These are phyloP conservation scores for Drosophila murphyi DNA, from an alignment of 1,140 invertebrate species.

Conservation along the genomic window DNA sequence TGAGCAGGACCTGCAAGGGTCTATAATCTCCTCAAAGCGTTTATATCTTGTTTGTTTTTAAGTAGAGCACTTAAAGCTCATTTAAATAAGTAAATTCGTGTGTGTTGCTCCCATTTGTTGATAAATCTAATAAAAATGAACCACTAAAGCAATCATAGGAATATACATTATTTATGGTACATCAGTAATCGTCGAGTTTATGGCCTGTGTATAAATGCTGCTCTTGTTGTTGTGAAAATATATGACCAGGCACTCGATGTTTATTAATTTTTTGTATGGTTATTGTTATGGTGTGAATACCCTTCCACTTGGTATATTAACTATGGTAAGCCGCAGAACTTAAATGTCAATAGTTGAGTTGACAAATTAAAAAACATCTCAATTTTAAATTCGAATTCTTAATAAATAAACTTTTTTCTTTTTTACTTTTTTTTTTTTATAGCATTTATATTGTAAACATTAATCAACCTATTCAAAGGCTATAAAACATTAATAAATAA, in stretches of 20 bases:
- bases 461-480: no score
- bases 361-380: no score
- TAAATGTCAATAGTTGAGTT: no score
- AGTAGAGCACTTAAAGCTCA: neutral
- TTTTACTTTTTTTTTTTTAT: no score
- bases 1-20: no score
- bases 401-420: no score
- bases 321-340: neutral
- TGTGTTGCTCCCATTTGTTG: constrained; percentile 9
- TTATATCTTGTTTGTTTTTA: no score
- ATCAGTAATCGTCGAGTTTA: constrained; percentile 71
- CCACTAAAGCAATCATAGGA: constrained; percentile 43
- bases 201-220: constrained; percentile 58
- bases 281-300: constrained; percentile 32
- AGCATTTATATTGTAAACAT: no score
- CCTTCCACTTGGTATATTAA: neutral
- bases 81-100: constrained; percentile 27
- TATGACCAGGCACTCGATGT: constrained; percentile 53
- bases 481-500: no score
- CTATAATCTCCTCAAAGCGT: no score
- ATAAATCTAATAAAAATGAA: constrained; percentile 47
- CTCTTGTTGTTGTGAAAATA: constrained; percentile 37
- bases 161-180: constrained; percentile 67
- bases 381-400: no score
- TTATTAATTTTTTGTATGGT: constrained; percentile 57